Base-by-base conservation (phyloP, 1,140 invertebrate species). In the Ips typographus region DNA sequence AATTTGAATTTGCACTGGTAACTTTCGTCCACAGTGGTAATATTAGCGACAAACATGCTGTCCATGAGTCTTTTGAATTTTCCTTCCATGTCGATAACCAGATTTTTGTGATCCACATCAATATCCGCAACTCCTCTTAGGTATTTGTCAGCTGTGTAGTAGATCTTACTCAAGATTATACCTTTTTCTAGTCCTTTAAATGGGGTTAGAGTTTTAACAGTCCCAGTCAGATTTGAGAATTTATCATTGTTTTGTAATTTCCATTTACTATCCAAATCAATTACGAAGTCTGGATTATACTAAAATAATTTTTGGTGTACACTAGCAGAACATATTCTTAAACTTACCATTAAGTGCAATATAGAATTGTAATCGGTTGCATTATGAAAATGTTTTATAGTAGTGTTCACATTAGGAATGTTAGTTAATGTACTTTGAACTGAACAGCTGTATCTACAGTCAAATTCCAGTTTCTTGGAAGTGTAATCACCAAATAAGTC, bases 11-110 rank as follows among this genome's bases (percentile, higher is more conserved):
- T 82, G 2, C 82, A 84, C 1, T 86, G 81, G 70, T 88, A 87
- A 59, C 86, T 87, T 60, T 90, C 86, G 38, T 88, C 79, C 0
- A 90, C 89, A 1, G 89, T 91, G 1, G 89, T 91, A 0, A 92
- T 82, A 74, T 91, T 91, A 2, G 92, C 85, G 36, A 83, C 80
- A 2, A 90, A 74, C 85, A 88, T 88, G 72, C 84, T 89, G 74
- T 89, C 85, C 1, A 85, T 87, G 36, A 90, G 81, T 56, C 85
- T 84, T 43, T 84, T 85, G 60, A 89, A 84, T 75, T 88, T 84
- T 70, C 85, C 86, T 71, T 88, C 82, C 39, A 89, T 82, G 58
- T 81, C 81, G 1, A 87, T 83, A 0, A 86, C 86, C 62, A 90
- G 87, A 44, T 88, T 85, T 70, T 87, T 84, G 43, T 88, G 84